phyloP scores from a whole-genome alignment of 2,888 invertebrate species.

The Carcina quercana region DNA sequence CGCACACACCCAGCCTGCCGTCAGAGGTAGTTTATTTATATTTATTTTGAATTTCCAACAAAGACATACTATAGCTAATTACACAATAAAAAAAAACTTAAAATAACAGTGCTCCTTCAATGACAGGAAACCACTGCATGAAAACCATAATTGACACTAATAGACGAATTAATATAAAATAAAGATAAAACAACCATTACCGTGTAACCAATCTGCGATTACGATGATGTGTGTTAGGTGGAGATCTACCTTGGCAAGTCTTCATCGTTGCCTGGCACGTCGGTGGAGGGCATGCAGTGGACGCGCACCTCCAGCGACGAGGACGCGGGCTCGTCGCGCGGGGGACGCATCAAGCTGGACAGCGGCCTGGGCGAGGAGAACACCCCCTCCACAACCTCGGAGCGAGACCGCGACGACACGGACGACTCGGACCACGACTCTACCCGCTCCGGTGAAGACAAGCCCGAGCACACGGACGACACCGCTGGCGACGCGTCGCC shows the following conservation, averaged over 20 bases:
- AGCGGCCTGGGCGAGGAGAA: slow-evolving; percentile 75
- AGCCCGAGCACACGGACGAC: slow-evolving; percentile 3
- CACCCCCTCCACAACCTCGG: slow-evolving; percentile 30
- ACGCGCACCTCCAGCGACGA: slow-evolving; percentile 23
- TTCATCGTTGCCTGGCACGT: slow-evolving; percentile 17
- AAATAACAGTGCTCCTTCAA: too few relatives aligned
- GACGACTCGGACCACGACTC: slow-evolving; percentile 24
- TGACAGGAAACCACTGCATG: too few relatives aligned
- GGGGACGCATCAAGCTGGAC: slow-evolving; percentile 74
- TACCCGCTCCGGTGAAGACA: slow-evolving; percentile 15
- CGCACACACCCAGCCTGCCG: slow-evolving; percentile 8
- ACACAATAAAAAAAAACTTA: too few relatives aligned
- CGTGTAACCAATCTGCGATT: too few relatives aligned
- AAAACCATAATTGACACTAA: too few relatives aligned
- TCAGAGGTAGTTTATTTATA: too few relatives aligned
- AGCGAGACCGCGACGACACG: slow-evolving; percentile 23
- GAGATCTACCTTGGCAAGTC: slow-evolving; percentile 34
- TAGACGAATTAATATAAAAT: too few relatives aligned
- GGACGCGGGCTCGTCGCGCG: slow-evolving; percentile 16
- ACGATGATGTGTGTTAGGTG: slow-evolving; percentile 28
- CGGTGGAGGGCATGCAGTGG: slow-evolving; percentile 30
- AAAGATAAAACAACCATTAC: too few relatives aligned
- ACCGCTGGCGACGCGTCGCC: slow-evolving; percentile 5
- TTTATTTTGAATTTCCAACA: too few relatives aligned
- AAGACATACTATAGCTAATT: too few relatives aligned